These are phyloP conservation scores for Anguilla megastoma DNA, from an alignment of 2,797 vertebrate genomes.

Conservation along the genomic window DNA sequence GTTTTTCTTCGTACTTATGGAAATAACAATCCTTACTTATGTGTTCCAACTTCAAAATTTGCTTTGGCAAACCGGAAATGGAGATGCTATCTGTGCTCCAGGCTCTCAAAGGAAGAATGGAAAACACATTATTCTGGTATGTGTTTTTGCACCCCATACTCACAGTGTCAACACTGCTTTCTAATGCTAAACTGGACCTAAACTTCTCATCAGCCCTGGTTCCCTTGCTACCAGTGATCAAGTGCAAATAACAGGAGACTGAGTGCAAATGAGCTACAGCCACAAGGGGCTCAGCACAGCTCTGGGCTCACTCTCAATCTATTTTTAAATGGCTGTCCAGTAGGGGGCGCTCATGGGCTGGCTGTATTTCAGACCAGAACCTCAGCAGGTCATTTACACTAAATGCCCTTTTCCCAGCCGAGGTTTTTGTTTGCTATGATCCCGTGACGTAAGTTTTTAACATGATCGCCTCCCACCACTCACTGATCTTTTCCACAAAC, in stretches of 20 bases:
- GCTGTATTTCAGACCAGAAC: not conserved
- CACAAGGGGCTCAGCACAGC: not conserved
- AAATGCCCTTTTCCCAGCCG: not conserved
- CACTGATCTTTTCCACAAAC: not conserved
- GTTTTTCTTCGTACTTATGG: not conserved
- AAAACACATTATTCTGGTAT: not conserved
- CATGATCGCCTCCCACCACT: not conserved
- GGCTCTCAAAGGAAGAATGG: not conserved
- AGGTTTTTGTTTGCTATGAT: not conserved
- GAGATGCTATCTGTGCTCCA: not conserved
- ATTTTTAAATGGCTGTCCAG: not conserved
- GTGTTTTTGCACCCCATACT: not conserved
- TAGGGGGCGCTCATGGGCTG: too few relatives aligned
- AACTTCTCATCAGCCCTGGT: not conserved
- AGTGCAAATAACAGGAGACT: conserved; percentile 1
- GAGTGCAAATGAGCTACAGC: not conserved
- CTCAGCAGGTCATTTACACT: not conserved
- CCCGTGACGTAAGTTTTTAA: not conserved
- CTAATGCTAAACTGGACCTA: not conserved
- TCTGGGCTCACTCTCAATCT: not conserved
- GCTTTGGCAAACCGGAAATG: not conserved
- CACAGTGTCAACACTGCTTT: not conserved
- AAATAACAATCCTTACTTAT: not conserved
- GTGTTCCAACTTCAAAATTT: not conserved
- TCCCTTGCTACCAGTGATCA: not conserved